A percentile compares a stretch with the other conserved stretches of the same genome.
These are phyloP conservation scores for Sebastiscus tertius DNA, from an alignment of 2,797 vertebrate genomes.

Conservation along the genomic window DNA sequence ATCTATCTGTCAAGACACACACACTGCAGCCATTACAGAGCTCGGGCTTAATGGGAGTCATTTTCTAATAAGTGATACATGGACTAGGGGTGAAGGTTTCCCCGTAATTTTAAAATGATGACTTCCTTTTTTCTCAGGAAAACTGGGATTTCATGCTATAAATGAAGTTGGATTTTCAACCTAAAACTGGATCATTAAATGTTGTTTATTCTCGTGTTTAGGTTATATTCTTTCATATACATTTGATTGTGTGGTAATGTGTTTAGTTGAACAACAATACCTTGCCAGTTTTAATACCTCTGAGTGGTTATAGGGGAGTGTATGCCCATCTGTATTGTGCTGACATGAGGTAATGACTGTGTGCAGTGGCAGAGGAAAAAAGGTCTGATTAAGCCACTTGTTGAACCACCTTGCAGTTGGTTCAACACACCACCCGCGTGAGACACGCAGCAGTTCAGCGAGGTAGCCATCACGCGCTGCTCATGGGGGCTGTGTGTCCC, in stretches of 20 bases:
- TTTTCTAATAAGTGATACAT: neutral
- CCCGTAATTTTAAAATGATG: neutral
- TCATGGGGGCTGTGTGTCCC: too few species aligned
- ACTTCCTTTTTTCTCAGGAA: neutral
- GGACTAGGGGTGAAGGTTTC: neutral
- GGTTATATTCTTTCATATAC: neutral
- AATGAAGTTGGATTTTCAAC: neutral
- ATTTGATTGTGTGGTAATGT: neutral
- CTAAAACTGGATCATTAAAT: neutral
- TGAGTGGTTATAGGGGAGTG: neutral
- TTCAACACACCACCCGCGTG: neutral
- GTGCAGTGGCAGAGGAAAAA: neutral
- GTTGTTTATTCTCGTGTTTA: neutral
- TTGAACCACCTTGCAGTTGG: neutral
- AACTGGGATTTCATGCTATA: neutral
- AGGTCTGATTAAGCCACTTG: neutral
- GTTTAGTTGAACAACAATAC: neutral
- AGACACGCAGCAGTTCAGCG: too few species aligned
- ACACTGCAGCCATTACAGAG: neutral
- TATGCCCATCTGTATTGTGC: neutral
- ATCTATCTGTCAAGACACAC: neutral
- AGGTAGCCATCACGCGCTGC: too few species aligned
- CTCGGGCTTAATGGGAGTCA: neutral
- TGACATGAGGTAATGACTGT: neutral
- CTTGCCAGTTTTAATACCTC: neutral